phyloP scores from a whole-genome alignment of 92 coral and sea anemone species.

The Umimayanthus chanpuru region DNA sequence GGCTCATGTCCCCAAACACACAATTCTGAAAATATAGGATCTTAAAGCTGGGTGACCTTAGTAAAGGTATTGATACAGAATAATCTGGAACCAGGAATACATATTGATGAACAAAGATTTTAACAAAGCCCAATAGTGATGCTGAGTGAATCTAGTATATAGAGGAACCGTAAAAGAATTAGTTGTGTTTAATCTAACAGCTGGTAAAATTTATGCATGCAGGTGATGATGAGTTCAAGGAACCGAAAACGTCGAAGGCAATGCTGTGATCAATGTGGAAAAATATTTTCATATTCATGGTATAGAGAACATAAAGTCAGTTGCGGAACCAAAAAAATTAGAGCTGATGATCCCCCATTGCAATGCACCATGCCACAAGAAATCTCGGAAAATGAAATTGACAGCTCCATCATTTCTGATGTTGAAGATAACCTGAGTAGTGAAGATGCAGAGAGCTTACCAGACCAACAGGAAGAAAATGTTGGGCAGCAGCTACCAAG shows the following conservation, averaged over 20 bases:
- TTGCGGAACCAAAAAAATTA: conserved; percentile 2
- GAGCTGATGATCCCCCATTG: neutral
- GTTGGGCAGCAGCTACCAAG: conserved; percentile 16
- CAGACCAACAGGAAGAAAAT: conserved; percentile 5
- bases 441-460: conserved; percentile 9
- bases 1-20: too few relatives aligned
- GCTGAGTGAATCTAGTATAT: too few relatives aligned
- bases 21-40: too few relatives aligned
- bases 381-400: neutral
- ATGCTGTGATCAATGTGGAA: conserved; percentile 2
- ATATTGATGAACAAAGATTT: too few relatives aligned
- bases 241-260: conserved; percentile 19
- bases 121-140: too few relatives aligned
- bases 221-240: conserved; percentile 8
- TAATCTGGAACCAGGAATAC: too few relatives aligned
- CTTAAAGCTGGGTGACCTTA: too few relatives aligned
- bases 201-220: conserved; percentile 6
- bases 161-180: too few relatives aligned
- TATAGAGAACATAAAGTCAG: conserved; percentile 20
- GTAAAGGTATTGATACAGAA: too few relatives aligned
- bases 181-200: neutral
- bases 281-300: conserved; percentile 22
- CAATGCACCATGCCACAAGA: conserved; percentile 6
- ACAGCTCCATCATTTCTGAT: neutral
- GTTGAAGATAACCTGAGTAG: neutral